phyloP scores from a whole-genome alignment of 2,797 vertebrate genomes.

The Karalla daura region DNA sequence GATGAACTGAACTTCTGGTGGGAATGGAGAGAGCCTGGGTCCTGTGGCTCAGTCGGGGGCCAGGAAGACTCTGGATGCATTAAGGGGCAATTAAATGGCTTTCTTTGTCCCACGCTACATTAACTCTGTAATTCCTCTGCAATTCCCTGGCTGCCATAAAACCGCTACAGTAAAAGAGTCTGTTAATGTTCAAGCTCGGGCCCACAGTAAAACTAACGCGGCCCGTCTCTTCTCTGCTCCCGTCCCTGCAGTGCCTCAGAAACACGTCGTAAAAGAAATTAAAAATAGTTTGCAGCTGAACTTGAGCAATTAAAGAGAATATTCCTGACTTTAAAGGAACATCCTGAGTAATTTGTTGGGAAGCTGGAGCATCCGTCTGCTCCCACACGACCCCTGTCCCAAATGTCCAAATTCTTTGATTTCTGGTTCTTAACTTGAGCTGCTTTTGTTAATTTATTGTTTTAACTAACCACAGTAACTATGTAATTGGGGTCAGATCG shows the following conservation, averaged over 20 bases:
- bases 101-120: neutral
- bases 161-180: neutral
- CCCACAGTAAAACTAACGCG: neutral
- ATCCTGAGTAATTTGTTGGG: too few relatives aligned
- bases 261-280: neutral
- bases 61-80: neutral
- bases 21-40: neutral
- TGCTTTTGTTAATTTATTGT: too few relatives aligned
- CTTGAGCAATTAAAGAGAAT: neutral
- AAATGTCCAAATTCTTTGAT: too few relatives aligned
- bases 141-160: neutral
- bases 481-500: too few relatives aligned
- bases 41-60: neutral
- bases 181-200: neutral
- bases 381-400: too few relatives aligned
- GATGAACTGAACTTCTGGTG: constrained; percentile 22
- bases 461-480: too few relatives aligned
- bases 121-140: neutral
- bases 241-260: too few relatives aligned
- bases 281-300: neutral
- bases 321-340: neutral
- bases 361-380: too few relatives aligned
- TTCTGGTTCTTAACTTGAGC: too few relatives aligned
- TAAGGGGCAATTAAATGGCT: neutral
- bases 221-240: too few relatives aligned